Percentiles rank a stretch among this genome's conserved stretches.
These are phyloP conservation scores for Holothuria glaberrima DNA, from an alignment of 35 echinoderm and acorn worm genomes.

Conservation along the genomic window DNA sequence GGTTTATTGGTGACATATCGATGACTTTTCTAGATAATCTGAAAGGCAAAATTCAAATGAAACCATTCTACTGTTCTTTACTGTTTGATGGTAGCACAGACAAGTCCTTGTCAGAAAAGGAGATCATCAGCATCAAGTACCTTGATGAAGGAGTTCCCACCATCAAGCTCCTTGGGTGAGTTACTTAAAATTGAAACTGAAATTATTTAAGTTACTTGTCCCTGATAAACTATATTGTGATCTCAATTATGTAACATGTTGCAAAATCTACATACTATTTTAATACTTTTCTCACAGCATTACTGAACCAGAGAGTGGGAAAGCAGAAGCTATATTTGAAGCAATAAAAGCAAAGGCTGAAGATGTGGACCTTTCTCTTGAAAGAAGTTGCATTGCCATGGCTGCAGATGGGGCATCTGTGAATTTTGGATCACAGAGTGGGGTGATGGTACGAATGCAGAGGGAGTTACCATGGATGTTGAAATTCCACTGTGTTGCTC, in stretches of 20 bases:
- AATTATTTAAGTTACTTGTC: background rate
- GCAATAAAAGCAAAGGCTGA: conserved; percentile 16
- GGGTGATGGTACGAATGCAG: conserved; percentile 40
- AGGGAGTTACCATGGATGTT: conserved; percentile 57
- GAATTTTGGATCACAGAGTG: conserved; percentile 59
- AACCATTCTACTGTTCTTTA: conserved; percentile 64
- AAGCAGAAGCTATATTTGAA: conserved; percentile 7
- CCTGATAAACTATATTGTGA: background rate
- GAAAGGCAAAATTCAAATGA: background rate
- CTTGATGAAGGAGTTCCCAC: conserved; percentile 59
- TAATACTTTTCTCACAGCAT: conserved; percentile 10
- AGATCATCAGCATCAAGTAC: conserved; percentile 66
- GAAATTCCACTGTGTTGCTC: conserved; percentile 49
- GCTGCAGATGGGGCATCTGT: conserved; percentile 75
- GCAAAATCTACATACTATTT: background rate
- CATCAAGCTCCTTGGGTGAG: conserved; percentile 67
- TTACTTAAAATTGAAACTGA: background rate
- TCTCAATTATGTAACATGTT: background rate
- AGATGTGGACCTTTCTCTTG: conserved; percentile 6
- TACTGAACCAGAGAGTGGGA: conserved; percentile 33
- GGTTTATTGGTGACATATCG: conserved; percentile 55
- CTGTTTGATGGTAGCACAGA: conserved; percentile 79
- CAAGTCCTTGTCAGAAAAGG: conserved; percentile 63
- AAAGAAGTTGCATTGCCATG: conserved; percentile 50
- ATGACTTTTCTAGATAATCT: conserved; percentile 50